Base-by-base conservation (phyloP, 2,797 vertebrate genomes). In the Enteromius radiatus region DNA sequence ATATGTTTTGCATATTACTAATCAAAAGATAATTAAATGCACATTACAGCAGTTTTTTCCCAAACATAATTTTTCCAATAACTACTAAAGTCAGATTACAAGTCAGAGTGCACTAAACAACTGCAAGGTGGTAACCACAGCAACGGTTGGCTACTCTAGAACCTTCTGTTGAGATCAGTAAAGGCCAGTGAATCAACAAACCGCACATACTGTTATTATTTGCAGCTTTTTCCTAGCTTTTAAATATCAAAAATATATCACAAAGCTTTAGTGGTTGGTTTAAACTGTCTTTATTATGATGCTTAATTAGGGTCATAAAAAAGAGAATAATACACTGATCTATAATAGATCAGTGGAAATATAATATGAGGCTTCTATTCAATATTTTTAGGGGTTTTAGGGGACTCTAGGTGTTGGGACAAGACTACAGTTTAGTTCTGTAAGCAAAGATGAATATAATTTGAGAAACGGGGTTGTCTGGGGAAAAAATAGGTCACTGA, bases 51-150 rank as follows among this genome's bases (percentile, higher is more conserved):
- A 15, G 5, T 6, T 61, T 28, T 61, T 61, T 28, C 9, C 1
- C 2, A 28, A 28, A 61, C 59, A 28, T 61, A 15, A 14, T 15
- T 28, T 31, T 61, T 36, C 3, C 31, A 65, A 4, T 36, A 33
- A 36, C 15, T 45, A 17, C 2, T 21, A 5, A 49, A 36, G 7
- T 33, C 17, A 11, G 31, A 65, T 36, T 10, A 36, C 17, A 36
- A 19, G 12, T 36, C 17, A 36, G 21, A 68, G 31, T 38, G 31
- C 21, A 38, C 31, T 56, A 74, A 74, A 73, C 69, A 54, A 19
- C 71, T 23, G 49, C 31, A 36, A 47, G 68, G 19, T 63, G 43
- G 79, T 81, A 73, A 49, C 69, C 79, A 64, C 63, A 64, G 79
- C 61, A 80, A 71, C 78, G 1, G 5, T 38, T 38, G 52, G 12